phyloP scores from a whole-genome alignment of 2,888 invertebrate species.

The Agrochola circellaris region DNA sequence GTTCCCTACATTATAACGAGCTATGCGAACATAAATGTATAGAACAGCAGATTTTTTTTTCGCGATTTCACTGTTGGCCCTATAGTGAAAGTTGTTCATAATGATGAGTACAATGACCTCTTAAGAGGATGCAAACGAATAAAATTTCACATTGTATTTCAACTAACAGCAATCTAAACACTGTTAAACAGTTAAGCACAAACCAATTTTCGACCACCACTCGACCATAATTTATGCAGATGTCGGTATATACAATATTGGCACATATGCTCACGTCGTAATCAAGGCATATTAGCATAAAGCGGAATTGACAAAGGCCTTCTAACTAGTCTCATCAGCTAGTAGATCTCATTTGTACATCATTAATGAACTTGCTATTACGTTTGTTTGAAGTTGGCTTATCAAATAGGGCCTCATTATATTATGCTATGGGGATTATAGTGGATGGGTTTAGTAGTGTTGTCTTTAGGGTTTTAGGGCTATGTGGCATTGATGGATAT shows the following conservation, averaged over 20 bases:
- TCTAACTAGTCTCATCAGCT: conserved; percentile 67
- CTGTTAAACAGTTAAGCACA: conserved; percentile 9
- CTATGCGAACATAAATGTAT: too few relatives aligned
- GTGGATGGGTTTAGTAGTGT: conserved; percentile 12
- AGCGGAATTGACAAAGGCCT: conserved; percentile 72
- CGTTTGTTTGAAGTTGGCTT: conserved; percentile 60
- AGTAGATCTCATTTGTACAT: conserved; percentile 64
- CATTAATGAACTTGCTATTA: conserved; percentile 63
- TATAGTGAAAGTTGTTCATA: too few relatives aligned
- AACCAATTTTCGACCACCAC: conserved; percentile 60
- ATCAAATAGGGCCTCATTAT: conserved; percentile 53
- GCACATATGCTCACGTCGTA: conserved; percentile 62
- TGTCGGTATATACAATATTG: conserved; percentile 47
- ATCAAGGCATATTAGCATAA: conserved; percentile 74
- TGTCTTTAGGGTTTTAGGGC: conserved; percentile 5
- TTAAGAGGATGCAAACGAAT: too few relatives aligned
- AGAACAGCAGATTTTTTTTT: too few relatives aligned
- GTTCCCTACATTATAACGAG: too few relatives aligned
- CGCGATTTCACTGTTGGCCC: too few relatives aligned
- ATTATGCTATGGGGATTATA: conserved; percentile 26
- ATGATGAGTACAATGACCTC: too few relatives aligned
- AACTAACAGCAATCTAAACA: conserved; percentile 25
- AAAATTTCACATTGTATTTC: too few relatives aligned
- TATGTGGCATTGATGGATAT: neutral
- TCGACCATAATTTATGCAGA: conserved; percentile 58